A percentile compares a stretch with the other conserved stretches of the same genome.
These are phyloP conservation scores for Theretra japonica DNA, from an alignment of 2,888 invertebrate species.

Conservation along the genomic window DNA sequence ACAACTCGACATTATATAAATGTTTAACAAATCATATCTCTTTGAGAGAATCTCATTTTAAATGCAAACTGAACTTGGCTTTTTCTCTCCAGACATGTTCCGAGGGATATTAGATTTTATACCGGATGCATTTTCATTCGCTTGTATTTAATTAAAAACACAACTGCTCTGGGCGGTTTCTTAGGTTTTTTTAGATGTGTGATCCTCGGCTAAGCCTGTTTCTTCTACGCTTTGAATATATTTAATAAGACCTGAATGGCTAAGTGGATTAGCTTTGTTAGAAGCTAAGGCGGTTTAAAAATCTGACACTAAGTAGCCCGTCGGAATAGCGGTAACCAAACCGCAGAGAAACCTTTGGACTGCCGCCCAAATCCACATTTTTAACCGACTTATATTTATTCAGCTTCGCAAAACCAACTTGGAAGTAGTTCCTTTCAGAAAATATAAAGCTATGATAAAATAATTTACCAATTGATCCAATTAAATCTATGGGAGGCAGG, in stretches of 20 bases:
- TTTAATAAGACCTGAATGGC: constrained; percentile 17
- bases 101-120: constrained; percentile 30
- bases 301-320: constrained; percentile 19
- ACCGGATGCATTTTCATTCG: constrained; percentile 21
- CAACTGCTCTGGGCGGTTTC: neutral
- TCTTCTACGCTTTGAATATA: neutral
- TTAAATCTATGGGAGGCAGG: too few relatives aligned
- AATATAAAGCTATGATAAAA: too few relatives aligned
- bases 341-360: constrained; percentile 13
- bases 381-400: neutral
- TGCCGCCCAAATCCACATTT: neutral
- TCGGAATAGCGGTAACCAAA: neutral
- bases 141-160: constrained; percentile 33
- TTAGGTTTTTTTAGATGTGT: neutral
- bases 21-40: constrained; percentile 31
- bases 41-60: constrained; percentile 35
- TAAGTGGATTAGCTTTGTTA: constrained; percentile 17
- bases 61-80: constrained; percentile 35
- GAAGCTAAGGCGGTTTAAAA: neutral
- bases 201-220: neutral
- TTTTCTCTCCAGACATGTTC: constrained; percentile 30
- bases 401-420: too few relatives aligned
- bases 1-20: constrained; percentile 28
- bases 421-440: too few relatives aligned
- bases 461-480: too few relatives aligned